Evolutionary conservation across 2,113 vertebrate genomes (phyloP).

Genomic region (Zosterops borbonicus): DNA sequence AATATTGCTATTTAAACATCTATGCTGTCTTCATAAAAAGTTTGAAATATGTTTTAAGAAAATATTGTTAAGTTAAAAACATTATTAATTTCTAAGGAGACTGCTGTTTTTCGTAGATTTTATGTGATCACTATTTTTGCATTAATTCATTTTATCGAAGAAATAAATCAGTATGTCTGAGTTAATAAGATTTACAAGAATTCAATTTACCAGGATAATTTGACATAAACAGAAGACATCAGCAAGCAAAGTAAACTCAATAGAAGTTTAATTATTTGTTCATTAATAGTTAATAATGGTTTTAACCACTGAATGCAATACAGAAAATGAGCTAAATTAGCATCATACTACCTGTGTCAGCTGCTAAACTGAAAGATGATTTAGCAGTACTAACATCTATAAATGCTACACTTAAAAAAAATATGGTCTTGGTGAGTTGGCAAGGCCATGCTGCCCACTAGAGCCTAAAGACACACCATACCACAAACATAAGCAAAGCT

Average conservation of each 20-base stretch:
- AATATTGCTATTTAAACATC: background rate
- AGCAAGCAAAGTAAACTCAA: background rate
- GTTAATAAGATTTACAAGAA: constrained; percentile 11
- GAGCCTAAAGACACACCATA: background rate
- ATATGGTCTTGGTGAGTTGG: background rate
- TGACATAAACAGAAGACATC: background rate
- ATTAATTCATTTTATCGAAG: background rate
- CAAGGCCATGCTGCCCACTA: background rate
- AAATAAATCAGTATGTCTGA: background rate
- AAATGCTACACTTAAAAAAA: background rate
- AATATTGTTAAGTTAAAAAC: background rate
- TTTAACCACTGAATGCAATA: background rate
- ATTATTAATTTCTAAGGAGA: background rate
- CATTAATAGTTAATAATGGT: background rate
- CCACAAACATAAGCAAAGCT: background rate
- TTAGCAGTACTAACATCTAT: background rate
- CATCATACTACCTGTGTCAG: background rate
- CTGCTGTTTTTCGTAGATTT: background rate
- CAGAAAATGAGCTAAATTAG: background rate
- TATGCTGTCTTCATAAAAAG: background rate
- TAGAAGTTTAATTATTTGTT: background rate
- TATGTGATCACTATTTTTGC: background rate
- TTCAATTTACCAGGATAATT: constrained; percentile 15
- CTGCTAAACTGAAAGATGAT: background rate
- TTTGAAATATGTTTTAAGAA: background rate